Percentiles rank a stretch among this genome's conserved stretches.
These are phyloP conservation scores for Nomada lathburiana DNA, from an alignment of 2,888 invertebrate species.

Conservation along the genomic window DNA sequence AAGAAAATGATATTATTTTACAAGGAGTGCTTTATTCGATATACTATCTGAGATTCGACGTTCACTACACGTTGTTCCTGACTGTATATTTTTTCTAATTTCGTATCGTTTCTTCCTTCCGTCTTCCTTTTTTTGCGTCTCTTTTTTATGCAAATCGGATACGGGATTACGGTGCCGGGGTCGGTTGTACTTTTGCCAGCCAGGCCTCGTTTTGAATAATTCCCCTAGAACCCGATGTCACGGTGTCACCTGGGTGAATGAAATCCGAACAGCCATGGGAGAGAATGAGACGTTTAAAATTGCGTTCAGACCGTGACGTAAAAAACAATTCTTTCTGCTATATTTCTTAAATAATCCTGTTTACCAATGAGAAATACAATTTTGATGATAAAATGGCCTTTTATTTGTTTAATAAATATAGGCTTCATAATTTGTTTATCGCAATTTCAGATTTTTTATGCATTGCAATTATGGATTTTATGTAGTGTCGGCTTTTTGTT, in stretches of 20 bases:
- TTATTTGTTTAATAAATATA: too few species aligned
- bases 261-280: conserved; percentile 65
- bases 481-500: too few species aligned
- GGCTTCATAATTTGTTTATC: too few species aligned
- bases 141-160: conserved; percentile 78
- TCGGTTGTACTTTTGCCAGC: conserved; percentile 82
- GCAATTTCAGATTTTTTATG: too few species aligned
- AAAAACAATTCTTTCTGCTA: conserved; percentile 47
- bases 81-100: conserved; percentile 12
- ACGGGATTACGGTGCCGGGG: conserved; percentile 77
- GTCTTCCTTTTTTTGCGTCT: conserved; percentile 63
- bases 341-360: background rate
- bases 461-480: too few species aligned
- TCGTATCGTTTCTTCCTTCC: conserved; percentile 51
- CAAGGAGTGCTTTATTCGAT: background rate
- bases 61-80: background rate
- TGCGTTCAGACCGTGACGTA: conserved; percentile 19
- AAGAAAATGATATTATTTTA: background rate
- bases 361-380: background rate
- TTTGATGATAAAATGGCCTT: too few species aligned
- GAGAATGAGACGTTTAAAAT: conserved; percentile 57
- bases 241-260: conserved; percentile 74
- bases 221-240: conserved; percentile 72
- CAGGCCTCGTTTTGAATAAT: conserved; percentile 77
- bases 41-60: background rate